Evolutionary conservation across 2,113 vertebrate genomes (phyloP).

Genomic region (Corythornis cristatus): DNA sequence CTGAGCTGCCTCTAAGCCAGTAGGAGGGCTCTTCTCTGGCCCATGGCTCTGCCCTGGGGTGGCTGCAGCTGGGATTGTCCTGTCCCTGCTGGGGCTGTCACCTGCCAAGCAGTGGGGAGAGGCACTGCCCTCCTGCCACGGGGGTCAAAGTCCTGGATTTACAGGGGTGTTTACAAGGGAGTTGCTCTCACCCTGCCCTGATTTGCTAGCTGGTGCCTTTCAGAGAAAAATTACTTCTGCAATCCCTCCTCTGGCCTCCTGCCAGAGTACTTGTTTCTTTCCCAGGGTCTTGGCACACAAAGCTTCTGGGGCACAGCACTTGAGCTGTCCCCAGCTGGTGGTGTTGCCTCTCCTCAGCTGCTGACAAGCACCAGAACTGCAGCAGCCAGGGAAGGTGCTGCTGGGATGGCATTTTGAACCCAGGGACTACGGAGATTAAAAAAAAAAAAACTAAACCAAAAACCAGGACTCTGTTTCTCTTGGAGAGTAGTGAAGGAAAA

Average conservation of each 20-base stretch:
- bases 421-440: neutral
- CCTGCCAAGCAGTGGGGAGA: neutral
- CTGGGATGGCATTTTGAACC: neutral
- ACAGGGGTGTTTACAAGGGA: neutral
- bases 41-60: neutral
- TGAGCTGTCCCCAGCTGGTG: neutral
- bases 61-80: neutral
- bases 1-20: neutral
- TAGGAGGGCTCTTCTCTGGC: neutral
- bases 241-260: neutral
- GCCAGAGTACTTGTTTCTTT: neutral
- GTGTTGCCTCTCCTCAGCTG: neutral
- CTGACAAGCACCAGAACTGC: neutral
- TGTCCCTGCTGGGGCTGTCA: neutral
- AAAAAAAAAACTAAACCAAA: no score
- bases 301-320: neutral
- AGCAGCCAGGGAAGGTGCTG: neutral
- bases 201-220: neutral
- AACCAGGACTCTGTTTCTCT: neutral
- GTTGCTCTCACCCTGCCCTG: neutral
- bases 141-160: neutral
- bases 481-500: neutral
- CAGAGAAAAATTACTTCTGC: neutral
- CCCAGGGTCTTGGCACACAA: neutral
- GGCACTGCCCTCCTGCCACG: neutral